Evolutionary conservation across 2,888 invertebrate genomes (phyloP).

Genomic region (Pyralis farinalis): DNA sequence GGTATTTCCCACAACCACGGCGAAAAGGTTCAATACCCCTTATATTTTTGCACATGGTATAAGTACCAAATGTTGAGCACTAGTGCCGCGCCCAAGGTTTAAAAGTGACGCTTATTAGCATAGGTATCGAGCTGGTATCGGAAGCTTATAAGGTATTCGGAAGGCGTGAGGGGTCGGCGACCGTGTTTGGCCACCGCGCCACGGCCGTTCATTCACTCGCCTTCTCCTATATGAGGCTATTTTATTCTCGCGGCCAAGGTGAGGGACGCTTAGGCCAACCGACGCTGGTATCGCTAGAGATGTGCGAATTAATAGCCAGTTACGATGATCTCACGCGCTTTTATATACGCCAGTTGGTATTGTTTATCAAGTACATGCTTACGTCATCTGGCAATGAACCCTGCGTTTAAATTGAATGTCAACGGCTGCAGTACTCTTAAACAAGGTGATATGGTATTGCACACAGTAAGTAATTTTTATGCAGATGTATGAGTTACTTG

Average conservation of each 20-base stretch:
- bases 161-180: conserved; percentile 58
- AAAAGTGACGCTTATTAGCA: conserved; percentile 14
- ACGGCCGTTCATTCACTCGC: conserved; percentile 60
- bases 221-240: conserved; percentile 35
- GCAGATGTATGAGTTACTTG: too few species aligned
- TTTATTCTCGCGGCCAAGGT: conserved; percentile 60
- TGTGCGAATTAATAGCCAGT: conserved; percentile 35
- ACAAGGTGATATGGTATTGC: too few species aligned
- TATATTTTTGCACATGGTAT: conserved; percentile 18
- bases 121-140: conserved; percentile 30
- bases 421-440: background rate
- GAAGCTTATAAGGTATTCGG: conserved; percentile 56
- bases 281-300: conserved; percentile 17
- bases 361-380: conserved; percentile 2
- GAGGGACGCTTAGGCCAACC: conserved; percentile 41
- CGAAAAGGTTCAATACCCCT: conserved; percentile 38
- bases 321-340: conserved; percentile 35
- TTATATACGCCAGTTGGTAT: conserved; percentile 12
- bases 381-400: conserved; percentile 5
- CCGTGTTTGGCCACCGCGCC: conserved; percentile 60
- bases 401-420: background rate
- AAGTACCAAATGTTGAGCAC: conserved; percentile 1
- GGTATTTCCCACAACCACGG: conserved; percentile 43
- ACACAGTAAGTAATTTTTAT: too few species aligned
- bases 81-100: conserved; percentile 20